These are phyloP conservation scores for Caenorhabditis parvicauda DNA, from an alignment of 2,888 invertebrate genomes.

Conservation along the genomic window DNA sequence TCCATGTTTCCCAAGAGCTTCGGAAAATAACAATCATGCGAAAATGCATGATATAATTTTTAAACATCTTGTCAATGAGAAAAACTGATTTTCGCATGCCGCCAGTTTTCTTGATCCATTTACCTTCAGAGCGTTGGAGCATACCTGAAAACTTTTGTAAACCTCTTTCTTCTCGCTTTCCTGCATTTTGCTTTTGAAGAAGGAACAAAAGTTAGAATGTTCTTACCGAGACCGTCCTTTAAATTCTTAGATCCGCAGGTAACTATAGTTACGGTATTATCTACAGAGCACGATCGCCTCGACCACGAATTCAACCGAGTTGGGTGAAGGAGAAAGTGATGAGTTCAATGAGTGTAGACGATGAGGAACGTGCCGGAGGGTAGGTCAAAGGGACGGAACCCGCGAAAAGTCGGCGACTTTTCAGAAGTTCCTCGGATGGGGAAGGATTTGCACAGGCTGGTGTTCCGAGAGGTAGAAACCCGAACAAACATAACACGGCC, in stretches of 20 bases:
- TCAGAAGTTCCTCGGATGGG: constrained; percentile 36
- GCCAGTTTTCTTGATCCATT: too few species aligned
- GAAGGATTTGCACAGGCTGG: constrained; percentile 38
- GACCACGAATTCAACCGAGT: constrained; percentile 57
- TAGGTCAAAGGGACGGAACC: constrained; percentile 8
- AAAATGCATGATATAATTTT: too few species aligned
- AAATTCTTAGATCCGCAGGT: neutral
- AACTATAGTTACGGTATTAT: neutral
- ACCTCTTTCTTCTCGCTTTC: too few species aligned
- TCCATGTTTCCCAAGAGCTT: too few species aligned
- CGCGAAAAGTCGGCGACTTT: constrained; percentile 2
- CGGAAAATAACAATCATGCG: too few species aligned
- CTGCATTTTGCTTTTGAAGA: too few species aligned
- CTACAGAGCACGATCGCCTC: constrained; percentile 54
- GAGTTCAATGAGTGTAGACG: constrained; percentile 56
- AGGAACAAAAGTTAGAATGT: too few species aligned
- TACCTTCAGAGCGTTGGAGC: too few species aligned
- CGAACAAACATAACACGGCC: constrained; percentile 4
- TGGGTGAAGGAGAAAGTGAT: constrained; percentile 62
- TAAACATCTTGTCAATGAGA: too few species aligned
- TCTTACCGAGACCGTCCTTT: too few species aligned
- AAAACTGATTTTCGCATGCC: too few species aligned
- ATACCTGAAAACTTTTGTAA: too few species aligned
- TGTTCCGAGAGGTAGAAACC: constrained; percentile 11
- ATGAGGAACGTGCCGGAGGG: constrained; percentile 39